Conservation (phyloP, 2,797 vertebrate genomes). For the Pteronotus mesoamericanus region DNA sequence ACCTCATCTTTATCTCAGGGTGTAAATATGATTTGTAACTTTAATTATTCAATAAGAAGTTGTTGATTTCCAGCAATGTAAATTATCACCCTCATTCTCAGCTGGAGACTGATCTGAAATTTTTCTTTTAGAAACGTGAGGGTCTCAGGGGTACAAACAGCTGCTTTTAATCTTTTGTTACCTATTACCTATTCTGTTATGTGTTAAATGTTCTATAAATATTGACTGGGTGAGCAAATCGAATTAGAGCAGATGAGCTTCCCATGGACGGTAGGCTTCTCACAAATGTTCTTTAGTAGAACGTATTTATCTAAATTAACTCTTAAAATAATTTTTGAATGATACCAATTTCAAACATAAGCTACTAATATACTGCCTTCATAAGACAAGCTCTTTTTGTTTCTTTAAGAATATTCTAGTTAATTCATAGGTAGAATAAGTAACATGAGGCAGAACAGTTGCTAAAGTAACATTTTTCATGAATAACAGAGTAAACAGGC, state of each 20-base stretch:
- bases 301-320: not conserved
- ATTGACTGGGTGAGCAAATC: not conserved
- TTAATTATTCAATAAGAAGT: not conserved
- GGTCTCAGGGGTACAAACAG: not conserved
- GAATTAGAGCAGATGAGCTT: not conserved
- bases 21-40: not conserved
- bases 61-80: not conserved
- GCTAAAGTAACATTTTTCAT: constrained; percentile 59
- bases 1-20: not conserved
- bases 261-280: not conserved
- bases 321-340: not conserved
- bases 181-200: not conserved
- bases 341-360: not conserved
- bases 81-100: not conserved
- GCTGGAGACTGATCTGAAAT: not conserved
- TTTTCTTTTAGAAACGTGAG: not conserved
- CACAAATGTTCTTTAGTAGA: not conserved
- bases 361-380: not conserved
- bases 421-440: constrained; percentile 44
- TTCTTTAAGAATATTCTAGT: constrained; percentile 18
- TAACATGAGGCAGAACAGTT: constrained; percentile 45
- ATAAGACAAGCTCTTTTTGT: not conserved
- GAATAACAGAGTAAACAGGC: constrained; percentile 71
- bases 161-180: not conserved
- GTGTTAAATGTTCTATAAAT: not conserved